Base-by-base conservation (phyloP, 1,140 invertebrate genomes). In the Tyrophagus putrescentiae region DNA sequence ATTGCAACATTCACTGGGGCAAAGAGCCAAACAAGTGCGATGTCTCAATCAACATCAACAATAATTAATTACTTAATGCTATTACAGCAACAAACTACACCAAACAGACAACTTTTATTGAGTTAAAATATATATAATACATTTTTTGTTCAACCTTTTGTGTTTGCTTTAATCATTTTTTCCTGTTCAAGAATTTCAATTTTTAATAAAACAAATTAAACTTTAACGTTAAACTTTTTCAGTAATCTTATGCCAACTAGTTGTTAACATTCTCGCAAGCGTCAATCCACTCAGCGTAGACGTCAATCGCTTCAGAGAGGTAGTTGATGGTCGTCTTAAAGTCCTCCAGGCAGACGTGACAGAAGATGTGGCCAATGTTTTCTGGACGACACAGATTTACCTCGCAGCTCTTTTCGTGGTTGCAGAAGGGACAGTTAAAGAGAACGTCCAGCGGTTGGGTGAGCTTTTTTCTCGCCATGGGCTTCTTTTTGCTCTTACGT, bases 211-310 rank as follows among this genome's bases (percentile, higher is more conserved):
- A n/a, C n/a, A n/a, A n/a, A n/a, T n/a, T n/a, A n/a, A n/a, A n/a
- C n/a, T n/a, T n/a, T n/a, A n/a, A n/a, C n/a, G n/a, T n/a, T n/a
- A n/a, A n/a, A n/a, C n/a, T n/a, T n/a, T n/a, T n/a, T n/a, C n/a
- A 5, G 41, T 42, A 42, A 21, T 42, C 3, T 52, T 2, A 52
- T 52, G 28, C 7, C 28, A 48, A 31, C 50, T 45, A 60, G 9
- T 60, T 21, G 48, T 95, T 95, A 34, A 86, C 89, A 66, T 72
- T 78, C 77, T 96, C 95, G 77, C 94, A 98, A 1, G 92, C 94
- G 79, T 98, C 95, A 57, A 98, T 95, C 95, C 95, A 98, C 72
- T 98, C 94, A 76, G 95, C 96, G 71, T 98, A 98, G 23, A 98
- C 94, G 80, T 98, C 95, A 61, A 98, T 82, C 44, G 94, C 83